phyloP scores from a whole-genome alignment of 2,797 vertebrate species.

The Poeciliopsis gracilis region DNA sequence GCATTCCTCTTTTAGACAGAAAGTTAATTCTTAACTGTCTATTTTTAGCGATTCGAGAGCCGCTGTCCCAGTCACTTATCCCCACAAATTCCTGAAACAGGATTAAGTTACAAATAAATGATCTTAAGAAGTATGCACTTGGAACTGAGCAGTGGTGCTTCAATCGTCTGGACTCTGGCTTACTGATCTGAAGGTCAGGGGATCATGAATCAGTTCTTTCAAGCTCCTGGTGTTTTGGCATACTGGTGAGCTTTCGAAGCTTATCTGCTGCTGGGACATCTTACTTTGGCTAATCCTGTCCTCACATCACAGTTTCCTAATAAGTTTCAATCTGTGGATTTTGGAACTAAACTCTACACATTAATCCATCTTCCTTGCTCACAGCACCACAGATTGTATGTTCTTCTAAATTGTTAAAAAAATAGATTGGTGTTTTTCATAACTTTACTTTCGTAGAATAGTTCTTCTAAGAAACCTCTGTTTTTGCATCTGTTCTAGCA shows the following conservation, averaged over 20 bases:
- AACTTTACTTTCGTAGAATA: too few relatives aligned
- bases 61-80: constrained; percentile 40
- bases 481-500: neutral
- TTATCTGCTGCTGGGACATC: constrained; percentile 3
- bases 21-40: constrained; percentile 36
- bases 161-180: constrained; percentile 6
- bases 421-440: neutral
- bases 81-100: constrained; percentile 30
- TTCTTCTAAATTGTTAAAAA: neutral
- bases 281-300: neutral
- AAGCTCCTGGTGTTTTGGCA: neutral
- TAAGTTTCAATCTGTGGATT: neutral
- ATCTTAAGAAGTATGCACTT: constrained; percentile 35
- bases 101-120: constrained; percentile 44
- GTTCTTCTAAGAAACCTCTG: neutral
- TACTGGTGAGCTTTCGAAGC: neutral
- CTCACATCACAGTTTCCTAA: neutral
- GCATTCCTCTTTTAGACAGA: constrained; percentile 33
- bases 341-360: neutral
- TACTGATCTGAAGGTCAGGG: constrained; percentile 8
- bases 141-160: neutral
- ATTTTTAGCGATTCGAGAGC: constrained; percentile 64
- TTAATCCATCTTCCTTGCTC: neutral
- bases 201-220: neutral
- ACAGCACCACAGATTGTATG: too few relatives aligned